These are phyloP conservation scores for Latheticus oryzae DNA, from an alignment of 2,888 invertebrate genomes.

Conservation along the genomic window DNA sequence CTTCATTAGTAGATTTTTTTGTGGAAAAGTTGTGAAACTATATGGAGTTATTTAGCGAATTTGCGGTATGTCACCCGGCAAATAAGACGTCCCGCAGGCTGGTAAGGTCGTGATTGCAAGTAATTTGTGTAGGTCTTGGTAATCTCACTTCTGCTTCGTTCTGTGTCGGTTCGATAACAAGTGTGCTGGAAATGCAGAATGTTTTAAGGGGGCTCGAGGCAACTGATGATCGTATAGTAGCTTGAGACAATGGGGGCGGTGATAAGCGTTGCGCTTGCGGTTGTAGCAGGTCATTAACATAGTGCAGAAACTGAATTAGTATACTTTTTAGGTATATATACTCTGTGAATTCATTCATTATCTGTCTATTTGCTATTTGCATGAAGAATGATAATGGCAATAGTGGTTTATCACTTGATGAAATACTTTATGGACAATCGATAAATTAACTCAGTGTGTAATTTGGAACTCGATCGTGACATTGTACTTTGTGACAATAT, in stretches of 20 bases:
- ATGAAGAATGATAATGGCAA: too few species aligned
- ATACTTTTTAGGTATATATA: background rate
- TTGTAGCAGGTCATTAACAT: constrained; percentile 7
- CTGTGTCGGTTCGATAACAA: too few species aligned
- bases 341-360: too few species aligned
- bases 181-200: constrained; percentile 2
- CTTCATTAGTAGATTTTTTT: too few species aligned
- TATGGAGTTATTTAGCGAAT: constrained; percentile 5
- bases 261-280: constrained; percentile 9
- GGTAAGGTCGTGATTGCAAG: constrained; percentile 18
- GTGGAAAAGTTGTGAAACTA: background rate
- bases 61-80: constrained; percentile 2
- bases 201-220: constrained; percentile 5
- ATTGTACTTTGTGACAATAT: constrained; percentile 6
- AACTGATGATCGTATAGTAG: background rate
- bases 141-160: constrained; percentile 8
- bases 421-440: constrained; percentile 22
- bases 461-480: constrained; percentile 13
- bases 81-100: constrained; percentile 5
- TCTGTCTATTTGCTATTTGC: too few species aligned
- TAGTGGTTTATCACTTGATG: constrained; percentile 11
- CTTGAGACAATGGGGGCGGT: constrained; percentile 13
- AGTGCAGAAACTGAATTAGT: constrained; percentile 1
- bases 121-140: constrained; percentile 14
- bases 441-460: constrained; percentile 27